Evolutionary conservation across 2,113 vertebrate species (phyloP).

Genomic region (Macaca nemestrina): DNA sequence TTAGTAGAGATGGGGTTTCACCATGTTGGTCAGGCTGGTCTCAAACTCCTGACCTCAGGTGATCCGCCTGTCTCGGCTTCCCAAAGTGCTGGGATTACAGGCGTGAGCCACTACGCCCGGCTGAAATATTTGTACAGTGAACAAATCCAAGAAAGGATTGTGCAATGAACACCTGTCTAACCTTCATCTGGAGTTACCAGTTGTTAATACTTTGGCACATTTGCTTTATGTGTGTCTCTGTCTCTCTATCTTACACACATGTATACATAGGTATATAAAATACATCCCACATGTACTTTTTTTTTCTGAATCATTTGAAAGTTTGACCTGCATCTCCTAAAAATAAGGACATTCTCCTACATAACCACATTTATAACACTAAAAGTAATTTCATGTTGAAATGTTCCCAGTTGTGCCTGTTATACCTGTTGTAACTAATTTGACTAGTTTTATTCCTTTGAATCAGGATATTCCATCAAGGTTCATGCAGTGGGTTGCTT

Average conservation of each 20-base stretch:
- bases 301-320: neutral
- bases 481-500: neutral
- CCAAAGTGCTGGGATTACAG: no score
- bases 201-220: constrained; percentile 1
- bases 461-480: neutral
- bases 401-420: neutral
- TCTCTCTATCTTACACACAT: neutral
- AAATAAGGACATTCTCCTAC: neutral
- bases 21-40: no score
- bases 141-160: neutral
- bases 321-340: neutral
- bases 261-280: neutral
- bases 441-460: neutral
- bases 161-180: neutral
- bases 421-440: neutral
- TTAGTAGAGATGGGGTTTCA: no score
- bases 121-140: no score
- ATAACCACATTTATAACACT: neutral
- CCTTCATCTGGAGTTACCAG: neutral
- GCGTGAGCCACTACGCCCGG: no score
- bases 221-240: neutral
- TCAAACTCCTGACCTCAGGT: no score
- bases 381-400: neutral
- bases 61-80: no score
- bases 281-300: neutral